Percentiles rank a stretch among this genome's conserved stretches.
These are phyloP conservation scores for Chrysemys picta DNA, from an alignment of 2,113 vertebrate genomes.

Conservation along the genomic window DNA sequence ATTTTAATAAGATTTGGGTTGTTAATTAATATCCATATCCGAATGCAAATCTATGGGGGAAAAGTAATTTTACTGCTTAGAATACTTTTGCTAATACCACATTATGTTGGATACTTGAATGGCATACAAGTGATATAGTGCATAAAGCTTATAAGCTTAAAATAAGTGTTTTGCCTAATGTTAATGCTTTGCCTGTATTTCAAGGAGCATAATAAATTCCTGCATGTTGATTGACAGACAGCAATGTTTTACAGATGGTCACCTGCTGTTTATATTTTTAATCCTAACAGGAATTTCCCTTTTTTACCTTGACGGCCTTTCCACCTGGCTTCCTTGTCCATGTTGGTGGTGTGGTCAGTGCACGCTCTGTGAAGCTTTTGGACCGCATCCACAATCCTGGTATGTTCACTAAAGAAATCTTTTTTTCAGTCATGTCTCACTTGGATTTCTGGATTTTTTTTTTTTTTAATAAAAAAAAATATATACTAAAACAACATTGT, in stretches of 20 bases:
- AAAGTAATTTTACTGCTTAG: constrained; percentile 37
- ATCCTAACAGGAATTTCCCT: constrained; percentile 91
- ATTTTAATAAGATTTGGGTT: background rate
- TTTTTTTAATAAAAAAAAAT: background rate
- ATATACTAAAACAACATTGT: background rate
- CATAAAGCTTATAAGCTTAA: background rate
- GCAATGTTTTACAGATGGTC: background rate
- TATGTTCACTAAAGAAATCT: constrained; percentile 75
- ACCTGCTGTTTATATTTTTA: constrained; percentile 34
- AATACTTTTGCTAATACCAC: background rate
- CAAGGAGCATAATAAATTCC: background rate
- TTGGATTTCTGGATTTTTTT: background rate
- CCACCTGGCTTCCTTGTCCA: constrained; percentile 94
- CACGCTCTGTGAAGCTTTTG: constrained; percentile 96
- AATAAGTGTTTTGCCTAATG: background rate
- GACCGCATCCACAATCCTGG: constrained; percentile 99
- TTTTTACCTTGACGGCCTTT: constrained; percentile 95
- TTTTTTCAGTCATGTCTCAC: background rate
- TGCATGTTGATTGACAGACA: constrained; percentile 36
- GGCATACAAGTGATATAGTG: background rate
- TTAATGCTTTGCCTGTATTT: constrained; percentile 50
- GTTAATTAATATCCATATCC: background rate
- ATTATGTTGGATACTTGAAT: background rate
- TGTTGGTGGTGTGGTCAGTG: constrained; percentile 95
- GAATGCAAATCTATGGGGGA: constrained; percentile 56